Evolutionary conservation across 2,888 invertebrate species (phyloP), one percentile per base, ranked within the genome.

Genomic region (Drosophila flavopinicola): DNA sequence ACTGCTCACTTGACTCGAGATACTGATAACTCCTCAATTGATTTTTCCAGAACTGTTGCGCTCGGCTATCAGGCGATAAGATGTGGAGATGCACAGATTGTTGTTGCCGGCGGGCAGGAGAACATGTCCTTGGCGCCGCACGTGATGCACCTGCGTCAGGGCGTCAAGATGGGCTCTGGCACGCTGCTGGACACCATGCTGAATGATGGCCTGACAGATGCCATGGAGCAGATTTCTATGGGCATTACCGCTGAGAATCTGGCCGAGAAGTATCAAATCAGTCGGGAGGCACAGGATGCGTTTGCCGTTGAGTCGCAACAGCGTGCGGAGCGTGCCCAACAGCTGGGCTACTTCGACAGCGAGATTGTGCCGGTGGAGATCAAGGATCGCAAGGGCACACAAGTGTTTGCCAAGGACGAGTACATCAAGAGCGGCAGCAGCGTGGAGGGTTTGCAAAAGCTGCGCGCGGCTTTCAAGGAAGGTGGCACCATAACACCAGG

Each of bases 41-140:
- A 1, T 7, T n/a, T 9, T 30, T 37, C 0, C 38, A 94, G 95
- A 90, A 91, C 94, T 25, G 94, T 96, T 27, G 92, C 92, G 13
- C 91, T 94, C 77, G 96, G 94, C 9, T 94, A 93, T 75, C 93
- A 94, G 88, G 93, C 95, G 0, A 94, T 96, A 58, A 92, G 92
- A 66, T 89, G 92, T 45, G 95, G 94, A 4, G 95, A 96, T 80
- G 92, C 94, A 2, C 90, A 92, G 20, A 92, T 96, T 65, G 93
- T 96, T 3, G 92, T 97, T 15, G 94, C 95, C 77, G 96, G 96
- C 25, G 97, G 97, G 0, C 96, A 96, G 91, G 97, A 97, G 90
- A 95, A 92, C 77, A 97, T 97, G 97, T 95, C 95, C 51, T 92
- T 93, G 90, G 93, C 96, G 3, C 95, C 94, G 1, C 96, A 96